Conservation (phyloP, 2,113 vertebrate genomes). For the Uropsilus gracilis region DNA sequence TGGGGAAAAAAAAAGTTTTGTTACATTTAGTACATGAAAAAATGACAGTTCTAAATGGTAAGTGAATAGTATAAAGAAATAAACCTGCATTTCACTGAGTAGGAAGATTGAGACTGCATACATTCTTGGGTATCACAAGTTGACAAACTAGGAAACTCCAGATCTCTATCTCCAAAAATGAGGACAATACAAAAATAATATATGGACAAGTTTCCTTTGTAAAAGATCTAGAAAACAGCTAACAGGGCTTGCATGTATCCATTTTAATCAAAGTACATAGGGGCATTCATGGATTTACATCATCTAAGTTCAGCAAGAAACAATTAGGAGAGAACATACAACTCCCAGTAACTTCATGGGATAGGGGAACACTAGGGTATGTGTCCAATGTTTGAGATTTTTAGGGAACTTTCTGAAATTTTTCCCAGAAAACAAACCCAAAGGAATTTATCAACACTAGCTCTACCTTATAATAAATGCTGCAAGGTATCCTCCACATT, state of each 20-base stretch:
- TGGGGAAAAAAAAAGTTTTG: not conserved
- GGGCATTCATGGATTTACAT: not conserved
- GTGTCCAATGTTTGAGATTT: not conserved
- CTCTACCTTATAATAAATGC: not conserved
- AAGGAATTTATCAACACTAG: not conserved
- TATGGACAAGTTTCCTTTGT: not conserved
- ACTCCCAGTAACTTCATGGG: not conserved
- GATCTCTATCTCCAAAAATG: not conserved
- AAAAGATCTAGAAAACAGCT: not conserved
- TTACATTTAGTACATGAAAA: not conserved
- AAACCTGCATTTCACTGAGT: not conserved
- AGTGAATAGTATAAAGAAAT: slow-evolving; percentile 10
- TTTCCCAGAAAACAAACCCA: not conserved
- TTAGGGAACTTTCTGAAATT: not conserved
- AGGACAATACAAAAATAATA: not conserved
- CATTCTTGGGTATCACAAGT: not conserved
- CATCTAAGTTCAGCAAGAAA: not conserved
- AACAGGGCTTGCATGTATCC: not conserved
- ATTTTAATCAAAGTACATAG: not conserved
- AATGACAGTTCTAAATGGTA: not conserved
- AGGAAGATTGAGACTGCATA: not conserved
- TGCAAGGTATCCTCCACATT: not conserved
- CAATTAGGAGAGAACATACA: not conserved
- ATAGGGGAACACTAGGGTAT: not conserved
- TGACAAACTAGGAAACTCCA: not conserved